Percentiles rank a stretch among this genome's conserved stretches.
These are phyloP conservation scores for Caenorhabditis becei DNA, from an alignment of 2,888 invertebrate species.

Conservation along the genomic window DNA sequence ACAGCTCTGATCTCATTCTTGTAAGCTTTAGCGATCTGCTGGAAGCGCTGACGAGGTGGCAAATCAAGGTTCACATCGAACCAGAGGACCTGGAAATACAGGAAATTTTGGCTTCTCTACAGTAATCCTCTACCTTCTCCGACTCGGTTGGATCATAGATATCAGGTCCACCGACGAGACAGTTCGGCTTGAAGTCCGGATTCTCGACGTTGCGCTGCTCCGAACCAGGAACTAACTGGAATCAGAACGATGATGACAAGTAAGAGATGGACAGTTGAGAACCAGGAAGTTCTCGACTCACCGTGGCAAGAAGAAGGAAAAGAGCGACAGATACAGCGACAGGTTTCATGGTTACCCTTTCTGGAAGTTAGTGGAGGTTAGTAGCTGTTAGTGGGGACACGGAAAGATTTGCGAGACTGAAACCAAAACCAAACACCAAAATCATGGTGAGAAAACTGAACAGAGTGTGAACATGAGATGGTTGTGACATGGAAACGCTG, in stretches of 20 bases:
- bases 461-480: conserved; percentile 29
- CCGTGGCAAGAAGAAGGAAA: conserved; percentile 33
- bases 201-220: conserved; percentile 51
- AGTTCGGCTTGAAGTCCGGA: conserved; percentile 59
- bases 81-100: conserved; percentile 70
- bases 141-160: conserved; percentile 56
- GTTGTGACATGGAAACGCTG: conserved; percentile 16
- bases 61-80: conserved; percentile 74
- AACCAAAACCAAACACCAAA: background rate
- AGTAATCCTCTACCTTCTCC: conserved; percentile 42
- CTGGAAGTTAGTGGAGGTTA: conserved; percentile 1
- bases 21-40: conserved; percentile 68
- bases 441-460: background rate
- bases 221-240: conserved; percentile 43
- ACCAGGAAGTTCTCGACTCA: conserved; percentile 19
- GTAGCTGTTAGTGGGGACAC: background rate
- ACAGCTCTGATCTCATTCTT: conserved; percentile 72
- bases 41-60: conserved; percentile 70
- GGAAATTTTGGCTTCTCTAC: no score
- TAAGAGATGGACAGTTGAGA: background rate
- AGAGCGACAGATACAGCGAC: conserved; percentile 19
- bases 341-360: conserved; percentile 51
- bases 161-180: conserved; percentile 55
- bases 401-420: background rate
- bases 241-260: background rate